Evolutionary conservation across 2,113 vertebrate genomes (phyloP), one percentile per base, ranked within the genome.

Genomic region (Hemichromis elongatus): DNA sequence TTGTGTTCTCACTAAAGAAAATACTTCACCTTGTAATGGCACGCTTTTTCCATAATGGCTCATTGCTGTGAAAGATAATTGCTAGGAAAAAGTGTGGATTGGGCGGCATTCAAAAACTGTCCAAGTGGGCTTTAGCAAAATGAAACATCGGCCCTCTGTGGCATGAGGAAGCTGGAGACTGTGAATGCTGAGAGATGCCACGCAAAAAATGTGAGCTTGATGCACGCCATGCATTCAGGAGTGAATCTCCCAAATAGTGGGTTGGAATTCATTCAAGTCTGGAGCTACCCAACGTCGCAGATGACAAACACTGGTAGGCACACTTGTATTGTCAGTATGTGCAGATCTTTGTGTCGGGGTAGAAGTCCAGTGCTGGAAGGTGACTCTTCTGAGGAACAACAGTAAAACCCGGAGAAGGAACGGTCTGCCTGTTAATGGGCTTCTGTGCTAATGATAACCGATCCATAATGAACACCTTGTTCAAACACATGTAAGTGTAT

Each of bases 31-130:
- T 7, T 88, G 24, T 82, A 78, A 86, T 47, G 18, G 66, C 70
- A 84, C 19, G 26, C 77, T 82, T 59, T 89, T 88, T 89, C 75
- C 75, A 86, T 6, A 21, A 63, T 88, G 53, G 92, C 66, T 90
- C 86, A 88, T 61, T 19, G 24, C 56, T 79, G 33, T 37, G 8
- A 81, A 1, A 86, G 18, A 21, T 14, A 53, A 42, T 84, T 81
- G 6, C 19, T 56, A 5, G 21, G 30, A 45, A 21, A 45, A 57
- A 45, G 16, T 59, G 35, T 50, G 35, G 40, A 50, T 50, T 50
- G 45, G 45, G 45, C 1, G 0, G 42, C 45, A 8, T 50, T 75
- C 68, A 47, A 50, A 73, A 50, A 73, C 6, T 47, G 16, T 42
- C 21, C 37, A 10, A 45, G 3, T 42, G 8, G 66, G 66, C 37